These are phyloP conservation scores for Acrocephalus scirpaceus DNA, from an alignment of 2,797 vertebrate species.

Conservation along the genomic window DNA sequence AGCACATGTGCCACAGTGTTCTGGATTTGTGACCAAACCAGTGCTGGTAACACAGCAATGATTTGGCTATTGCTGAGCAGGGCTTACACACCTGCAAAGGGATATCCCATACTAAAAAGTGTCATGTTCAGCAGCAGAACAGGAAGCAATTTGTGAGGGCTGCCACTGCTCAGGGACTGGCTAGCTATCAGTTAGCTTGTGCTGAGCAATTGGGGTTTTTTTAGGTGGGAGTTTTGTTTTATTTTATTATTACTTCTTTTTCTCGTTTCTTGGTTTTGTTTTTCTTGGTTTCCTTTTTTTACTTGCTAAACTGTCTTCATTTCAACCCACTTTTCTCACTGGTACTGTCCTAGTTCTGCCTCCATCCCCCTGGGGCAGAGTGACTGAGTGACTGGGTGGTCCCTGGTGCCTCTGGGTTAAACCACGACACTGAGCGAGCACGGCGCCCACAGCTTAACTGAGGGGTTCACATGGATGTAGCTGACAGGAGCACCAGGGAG, in stretches of 20 bases:
- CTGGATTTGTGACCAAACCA: background rate
- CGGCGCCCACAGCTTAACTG: background rate
- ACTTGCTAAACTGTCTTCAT: background rate
- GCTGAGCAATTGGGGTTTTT: accelerated
- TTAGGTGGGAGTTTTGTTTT: accelerated
- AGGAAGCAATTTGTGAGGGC: background rate
- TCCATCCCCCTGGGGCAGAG: background rate
- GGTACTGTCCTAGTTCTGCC: background rate
- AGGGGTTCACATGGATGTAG: background rate
- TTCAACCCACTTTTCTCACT: background rate
- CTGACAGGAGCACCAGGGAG: background rate
- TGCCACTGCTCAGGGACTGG: background rate
- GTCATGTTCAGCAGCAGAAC: background rate
- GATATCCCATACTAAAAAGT: background rate
- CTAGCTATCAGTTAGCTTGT: no score
- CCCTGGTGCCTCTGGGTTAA: background rate
- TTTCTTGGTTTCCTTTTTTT: background rate
- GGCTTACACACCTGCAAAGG: background rate
- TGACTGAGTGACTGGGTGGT: background rate
- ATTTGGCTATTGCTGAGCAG: background rate
- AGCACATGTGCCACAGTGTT: background rate
- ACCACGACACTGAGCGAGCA: background rate
- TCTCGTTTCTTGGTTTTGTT: background rate
- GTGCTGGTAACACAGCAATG: background rate
- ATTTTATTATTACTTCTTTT: background rate